Evolutionary conservation across 2,797 vertebrate genomes (phyloP), one percentile per base, ranked within the genome.

Genomic region (Sphenodon punctatus): DNA sequence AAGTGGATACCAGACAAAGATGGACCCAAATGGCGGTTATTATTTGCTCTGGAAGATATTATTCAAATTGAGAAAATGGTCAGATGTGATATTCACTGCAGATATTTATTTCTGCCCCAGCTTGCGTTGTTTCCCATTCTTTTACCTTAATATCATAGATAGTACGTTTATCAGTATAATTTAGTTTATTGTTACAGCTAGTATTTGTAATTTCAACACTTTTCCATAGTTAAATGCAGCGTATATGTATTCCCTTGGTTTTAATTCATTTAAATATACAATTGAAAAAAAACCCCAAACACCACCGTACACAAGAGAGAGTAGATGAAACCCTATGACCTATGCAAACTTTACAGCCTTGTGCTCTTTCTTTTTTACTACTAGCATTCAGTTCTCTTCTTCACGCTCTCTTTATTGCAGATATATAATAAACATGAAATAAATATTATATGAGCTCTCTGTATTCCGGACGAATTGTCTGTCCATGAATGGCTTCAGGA

Each of bases 401-500:
- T 58, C 45, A 79, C 8, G 68, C 7, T 73, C 53, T 78, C 64
- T 66, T n/a, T 74, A 76, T n/a, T 70, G 55, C 22, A 78, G 64
- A 68, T 53, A 82, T 32, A 56, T 27, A 89, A 59, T 53, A 72
- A 84, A 90, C 81, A 53, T 64, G 81, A 89, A 89, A 83, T 78
- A 87, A 82, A 90, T 80, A 74, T 60, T 77, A 48, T 59, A 78
- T 36, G 45, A 84, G 7, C 20, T 67, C n/a, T 67, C n/a, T 61
- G 23, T 45, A 92, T 92, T 89, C 71, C 85, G 58, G 17, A 45
- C 80, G 92, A 91, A 94, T 93, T 91, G 48, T 90, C 89, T 93
- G 55, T 38, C 51, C 67, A 80, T 89, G 81, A 84, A 69, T 90
- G 43, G 85, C 39, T 90, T 88, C 87, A 77, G 74, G 67, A 92